Conservation (phyloP, 2,888 invertebrate genomes). For the Allacma fusca region DNA sequence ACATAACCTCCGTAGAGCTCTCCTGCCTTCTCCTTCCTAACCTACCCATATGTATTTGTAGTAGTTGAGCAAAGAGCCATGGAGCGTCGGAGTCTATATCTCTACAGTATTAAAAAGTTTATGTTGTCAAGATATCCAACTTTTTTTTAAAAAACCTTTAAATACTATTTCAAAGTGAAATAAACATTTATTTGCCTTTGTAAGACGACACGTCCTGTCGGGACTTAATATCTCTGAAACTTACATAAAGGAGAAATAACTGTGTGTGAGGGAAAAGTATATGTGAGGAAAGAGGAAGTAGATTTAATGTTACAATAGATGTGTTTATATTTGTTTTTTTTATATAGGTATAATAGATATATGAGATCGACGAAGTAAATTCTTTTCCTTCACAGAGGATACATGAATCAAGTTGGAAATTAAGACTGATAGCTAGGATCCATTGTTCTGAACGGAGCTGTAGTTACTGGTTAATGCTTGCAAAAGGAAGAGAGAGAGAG, state of each 20-base stretch:
- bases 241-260: not conserved
- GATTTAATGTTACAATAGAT: no score
- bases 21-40: not conserved
- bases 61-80: not conserved
- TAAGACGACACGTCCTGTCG: not conserved
- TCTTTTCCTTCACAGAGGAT: not conserved
- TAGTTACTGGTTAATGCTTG: not conserved
- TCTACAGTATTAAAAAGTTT: not conserved
- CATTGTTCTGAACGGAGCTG: not conserved
- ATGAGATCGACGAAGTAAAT: no score
- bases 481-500: not conserved
- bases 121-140: not conserved
- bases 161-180: conserved; percentile 8
- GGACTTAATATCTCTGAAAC: not conserved
- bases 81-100: no score
- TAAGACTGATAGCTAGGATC: conserved; percentile 9
- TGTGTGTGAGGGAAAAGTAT: no score
- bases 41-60: not conserved
- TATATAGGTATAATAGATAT: no score
- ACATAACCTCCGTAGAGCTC: not conserved
- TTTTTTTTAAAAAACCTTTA: not conserved
- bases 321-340: no score
- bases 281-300: no score
- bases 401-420: conserved; percentile 4
- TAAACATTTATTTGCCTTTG: conserved; percentile 2